Base-by-base conservation (phyloP, 2,888 invertebrate genomes). In the Leptarthrus brevirostris region DNA sequence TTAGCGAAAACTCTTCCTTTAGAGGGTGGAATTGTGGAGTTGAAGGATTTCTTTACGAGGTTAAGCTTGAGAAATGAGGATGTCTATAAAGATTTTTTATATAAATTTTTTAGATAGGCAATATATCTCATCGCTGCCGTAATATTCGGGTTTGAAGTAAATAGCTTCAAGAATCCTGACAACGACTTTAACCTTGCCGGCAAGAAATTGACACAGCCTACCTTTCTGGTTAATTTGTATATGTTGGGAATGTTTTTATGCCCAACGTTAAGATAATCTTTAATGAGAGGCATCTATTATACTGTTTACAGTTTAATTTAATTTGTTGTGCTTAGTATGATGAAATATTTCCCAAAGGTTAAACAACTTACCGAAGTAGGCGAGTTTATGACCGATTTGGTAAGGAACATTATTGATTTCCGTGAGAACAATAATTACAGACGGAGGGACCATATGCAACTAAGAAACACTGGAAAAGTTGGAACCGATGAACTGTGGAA, bases 121-220 rank as follows among this genome's bases (percentile, higher is more conserved):
- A 83, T 85, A 26, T 86, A 87, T 75, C 81, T 86, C 1, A 85
- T 87, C 52, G 86, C 84, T n/a, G 84, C 83, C 34, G 82, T 86
- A 64, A 83, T 86, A 47, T 87, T 87, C 75, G 87, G 87, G 3
- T 75, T 86, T 66, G 83, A 86, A 74, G 80, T 81, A 6, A 83
- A 86, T 74, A 81, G 82, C 20, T 82, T 86, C 70, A 82, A 83
- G 26, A 78, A 86, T 53, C 82, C 82, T 2, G 77, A 83, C 8
- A 84, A 86, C 74, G 81, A 82, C 73, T 85, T 86, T 53, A 78
- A 80, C 0, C 74, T 30, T 0, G 74, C 83, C n/a, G 80, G 81
- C 83, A 16, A 80, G 18, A 56, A 74, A 4, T 18, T 80, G 0
- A 61, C 75, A 12, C 49, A 40, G 5, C 74, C 75, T 5, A 74